Percentiles rank a stretch among this genome's conserved stretches.
These are phyloP conservation scores for Diaperis boleti DNA, from an alignment of 2,888 invertebrate genomes.

Conservation along the genomic window DNA sequence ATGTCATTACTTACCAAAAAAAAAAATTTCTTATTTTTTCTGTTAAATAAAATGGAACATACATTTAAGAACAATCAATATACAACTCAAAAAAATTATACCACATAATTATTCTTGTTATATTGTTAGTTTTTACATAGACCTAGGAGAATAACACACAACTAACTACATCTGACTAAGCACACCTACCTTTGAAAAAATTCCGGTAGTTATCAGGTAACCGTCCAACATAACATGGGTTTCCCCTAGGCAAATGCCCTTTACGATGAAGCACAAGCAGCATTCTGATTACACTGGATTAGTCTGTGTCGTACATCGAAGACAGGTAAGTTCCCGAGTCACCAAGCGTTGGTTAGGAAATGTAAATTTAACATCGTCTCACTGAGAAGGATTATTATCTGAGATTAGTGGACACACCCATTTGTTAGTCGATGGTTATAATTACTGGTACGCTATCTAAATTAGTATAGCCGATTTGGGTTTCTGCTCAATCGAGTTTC, in stretches of 20 bases:
- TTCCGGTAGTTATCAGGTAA: slow-evolving; percentile 47
- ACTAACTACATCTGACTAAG: no score
- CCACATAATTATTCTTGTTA: no score
- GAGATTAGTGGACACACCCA: slow-evolving; percentile 25
- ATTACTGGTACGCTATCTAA: slow-evolving; percentile 29
- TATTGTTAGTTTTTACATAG: no score
- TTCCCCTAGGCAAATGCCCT: slow-evolving; percentile 36
- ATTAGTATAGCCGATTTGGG: no score
- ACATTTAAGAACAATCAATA: no score
- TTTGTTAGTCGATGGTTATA: slow-evolving; percentile 15
- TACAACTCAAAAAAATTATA: no score
- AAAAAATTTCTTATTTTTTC: no score
- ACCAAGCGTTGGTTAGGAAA: neutral
- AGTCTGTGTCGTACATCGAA: neutral
- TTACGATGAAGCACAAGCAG: slow-evolving; percentile 37
- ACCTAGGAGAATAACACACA: no score
- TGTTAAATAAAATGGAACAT: no score
- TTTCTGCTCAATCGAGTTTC: neutral
- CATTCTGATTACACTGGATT: slow-evolving; percentile 20
- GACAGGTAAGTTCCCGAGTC: neutral
- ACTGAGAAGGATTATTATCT: slow-evolving; percentile 18
- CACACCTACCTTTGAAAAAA: slow-evolving; percentile 45
- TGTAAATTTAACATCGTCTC: neutral
- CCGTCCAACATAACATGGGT: slow-evolving; percentile 35
- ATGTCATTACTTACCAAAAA: no score